phyloP scores from a whole-genome alignment of 2,113 vertebrate genomes.

The Sigmodon hispidus region DNA sequence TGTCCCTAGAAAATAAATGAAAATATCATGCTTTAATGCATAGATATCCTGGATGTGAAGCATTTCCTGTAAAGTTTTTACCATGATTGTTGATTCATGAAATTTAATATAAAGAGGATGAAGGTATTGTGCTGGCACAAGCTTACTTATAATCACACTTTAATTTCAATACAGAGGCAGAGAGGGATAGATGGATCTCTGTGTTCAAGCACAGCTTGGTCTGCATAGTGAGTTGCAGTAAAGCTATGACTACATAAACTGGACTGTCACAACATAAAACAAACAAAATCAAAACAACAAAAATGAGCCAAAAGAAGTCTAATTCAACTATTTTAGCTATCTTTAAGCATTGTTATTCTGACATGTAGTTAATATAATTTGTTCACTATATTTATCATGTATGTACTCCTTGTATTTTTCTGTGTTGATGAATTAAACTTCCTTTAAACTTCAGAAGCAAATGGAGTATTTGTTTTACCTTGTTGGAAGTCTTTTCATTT shows the following conservation, averaged over 20 bases:
- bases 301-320: not conserved
- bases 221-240: not conserved
- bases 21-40: slow-evolving; percentile 44
- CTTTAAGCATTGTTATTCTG: not conserved
- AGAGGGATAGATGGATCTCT: too few species aligned
- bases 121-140: not conserved
- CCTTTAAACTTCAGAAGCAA: slow-evolving; percentile 22
- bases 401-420: not conserved
- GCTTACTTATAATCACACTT: not conserved
- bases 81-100: slow-evolving; percentile 57
- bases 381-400: slow-evolving; percentile 22
- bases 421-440: slow-evolving; percentile 24
- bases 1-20: slow-evolving; percentile 17
- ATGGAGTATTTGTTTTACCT: slow-evolving; percentile 40
- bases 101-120: not conserved
- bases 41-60: slow-evolving; percentile 54
- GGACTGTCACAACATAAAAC: not conserved
- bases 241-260: too few species aligned
- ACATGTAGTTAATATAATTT: not conserved
- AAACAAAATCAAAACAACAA: not conserved
- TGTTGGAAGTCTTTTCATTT: slow-evolving; percentile 48
- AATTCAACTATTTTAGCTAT: slow-evolving; percentile 1
- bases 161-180: not conserved
- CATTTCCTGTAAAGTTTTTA: slow-evolving; percentile 65
- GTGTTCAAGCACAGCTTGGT: not conserved